These are phyloP conservation scores for Leptopilina clavipes DNA, from an alignment of 1,140 invertebrate species.

Conservation along the genomic window DNA sequence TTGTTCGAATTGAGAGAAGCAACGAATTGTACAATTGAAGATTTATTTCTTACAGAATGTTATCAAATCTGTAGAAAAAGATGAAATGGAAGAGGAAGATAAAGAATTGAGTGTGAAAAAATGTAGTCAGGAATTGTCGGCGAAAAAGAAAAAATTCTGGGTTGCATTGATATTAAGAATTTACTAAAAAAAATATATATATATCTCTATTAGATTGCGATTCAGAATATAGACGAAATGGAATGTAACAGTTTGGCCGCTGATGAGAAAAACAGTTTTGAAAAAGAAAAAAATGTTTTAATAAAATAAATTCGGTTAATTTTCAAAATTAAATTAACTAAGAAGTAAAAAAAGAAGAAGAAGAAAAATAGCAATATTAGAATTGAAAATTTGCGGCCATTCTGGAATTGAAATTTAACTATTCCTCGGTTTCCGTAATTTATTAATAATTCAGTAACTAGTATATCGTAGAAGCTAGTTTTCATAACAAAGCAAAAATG, in stretches of 20 bases:
- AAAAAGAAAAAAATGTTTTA: background rate
- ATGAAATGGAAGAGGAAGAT: too few relatives aligned
- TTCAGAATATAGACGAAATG: too few relatives aligned
- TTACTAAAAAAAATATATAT: background rate
- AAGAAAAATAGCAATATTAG: background rate
- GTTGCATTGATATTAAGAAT: constrained; percentile 3
- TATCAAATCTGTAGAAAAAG: background rate
- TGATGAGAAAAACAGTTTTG: background rate
- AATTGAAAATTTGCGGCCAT: background rate
- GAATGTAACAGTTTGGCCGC: too few relatives aligned
- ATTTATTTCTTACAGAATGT: constrained; percentile 15
- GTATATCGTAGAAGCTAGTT: constrained; percentile 48
- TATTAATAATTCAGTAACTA: constrained; percentile 38
- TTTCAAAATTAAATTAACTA: too few relatives aligned
- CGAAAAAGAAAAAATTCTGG: background rate
- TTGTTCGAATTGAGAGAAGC: background rate
- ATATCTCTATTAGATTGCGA: background rate
- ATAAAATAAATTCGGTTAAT: too few relatives aligned
- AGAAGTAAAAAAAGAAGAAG: too few relatives aligned
- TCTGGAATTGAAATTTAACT: background rate
- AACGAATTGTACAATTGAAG: constrained; percentile 34
- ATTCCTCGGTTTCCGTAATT: background rate
- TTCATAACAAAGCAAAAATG: constrained; percentile 54
- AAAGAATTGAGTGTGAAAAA: background rate
- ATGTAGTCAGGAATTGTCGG: constrained; percentile 30